phyloP scores from a whole-genome alignment of 2,888 invertebrate species.

The Volucella inanis region DNA sequence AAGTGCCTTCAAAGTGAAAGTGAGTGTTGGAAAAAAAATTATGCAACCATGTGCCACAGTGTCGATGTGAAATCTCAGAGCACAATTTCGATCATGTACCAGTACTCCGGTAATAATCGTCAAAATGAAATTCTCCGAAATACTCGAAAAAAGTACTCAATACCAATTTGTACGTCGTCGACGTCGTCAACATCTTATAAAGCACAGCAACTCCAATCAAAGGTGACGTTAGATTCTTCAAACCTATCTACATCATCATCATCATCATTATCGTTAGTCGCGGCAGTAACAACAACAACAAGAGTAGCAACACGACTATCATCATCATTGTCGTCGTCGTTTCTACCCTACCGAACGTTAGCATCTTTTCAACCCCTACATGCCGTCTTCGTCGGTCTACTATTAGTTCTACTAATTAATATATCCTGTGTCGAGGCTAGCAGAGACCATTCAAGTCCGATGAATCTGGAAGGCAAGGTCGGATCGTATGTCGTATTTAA shows the following conservation, averaged over 20 bases:
- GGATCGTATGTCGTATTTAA: conserved; percentile 83
- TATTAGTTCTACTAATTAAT: conserved; percentile 80
- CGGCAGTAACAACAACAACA: conserved; percentile 33
- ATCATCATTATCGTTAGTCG: conserved; percentile 15
- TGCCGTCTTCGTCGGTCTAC: conserved; percentile 66
- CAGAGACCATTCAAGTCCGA: conserved; percentile 79
- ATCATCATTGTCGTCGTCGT: conserved; percentile 17
- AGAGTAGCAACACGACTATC: conserved; percentile 4
- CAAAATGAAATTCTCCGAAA: conserved; percentile 36
- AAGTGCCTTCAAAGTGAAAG: neutral
- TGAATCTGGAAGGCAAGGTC: conserved; percentile 83
- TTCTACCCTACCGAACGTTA: conserved; percentile 31
- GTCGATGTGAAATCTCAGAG: conserved; percentile 45
- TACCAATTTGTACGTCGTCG: neutral
- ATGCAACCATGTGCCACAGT: conserved; percentile 46
- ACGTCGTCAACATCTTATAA: neutral
- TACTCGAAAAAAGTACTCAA: conserved; percentile 18
- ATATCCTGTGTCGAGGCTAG: conserved; percentile 81
- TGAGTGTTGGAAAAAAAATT: conserved; percentile 27
- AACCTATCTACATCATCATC: conserved; percentile 47
- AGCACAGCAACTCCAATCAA: conserved; percentile 22
- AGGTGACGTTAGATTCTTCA: conserved; percentile 43
- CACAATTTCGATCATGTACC: conserved; percentile 17
- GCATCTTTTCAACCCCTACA: conserved; percentile 42
- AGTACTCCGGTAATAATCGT: conserved; percentile 9